These are phyloP conservation scores for Riparia riparia DNA, from an alignment of 2,113 vertebrate genomes.

Conservation along the genomic window DNA sequence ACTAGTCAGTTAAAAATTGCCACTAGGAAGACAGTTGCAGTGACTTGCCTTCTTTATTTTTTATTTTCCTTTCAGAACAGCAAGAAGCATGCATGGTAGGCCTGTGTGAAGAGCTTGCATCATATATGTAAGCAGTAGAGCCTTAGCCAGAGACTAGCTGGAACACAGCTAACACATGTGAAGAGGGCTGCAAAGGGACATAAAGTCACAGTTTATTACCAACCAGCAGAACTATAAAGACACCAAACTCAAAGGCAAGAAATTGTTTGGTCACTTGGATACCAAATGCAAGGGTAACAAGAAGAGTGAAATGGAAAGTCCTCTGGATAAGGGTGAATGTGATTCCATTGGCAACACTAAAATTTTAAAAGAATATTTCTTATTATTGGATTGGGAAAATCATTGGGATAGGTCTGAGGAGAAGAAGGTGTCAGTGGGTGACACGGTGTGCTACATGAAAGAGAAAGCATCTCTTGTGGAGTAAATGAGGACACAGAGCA, in stretches of 20 bases:
- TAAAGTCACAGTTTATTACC: neutral
- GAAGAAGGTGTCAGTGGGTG: neutral
- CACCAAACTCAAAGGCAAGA: neutral
- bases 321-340: neutral
- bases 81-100: fast-evolving
- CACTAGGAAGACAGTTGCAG: neutral
- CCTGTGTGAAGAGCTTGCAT: neutral
- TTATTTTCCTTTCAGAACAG: neutral
- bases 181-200: neutral
- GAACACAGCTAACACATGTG: neutral
- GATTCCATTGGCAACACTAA: neutral
- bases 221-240: neutral
- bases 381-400: neutral
- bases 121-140: neutral
- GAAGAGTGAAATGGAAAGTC: neutral
- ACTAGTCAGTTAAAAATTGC: neutral
- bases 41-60: neutral
- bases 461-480: neutral
- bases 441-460: neutral
- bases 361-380: neutral
- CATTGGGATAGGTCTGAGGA: neutral
- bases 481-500: neutral
- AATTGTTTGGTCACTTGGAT: neutral
- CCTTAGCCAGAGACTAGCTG: neutral
- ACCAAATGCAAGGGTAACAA: neutral